Evolutionary conservation across 2,113 vertebrate species (phyloP).

Genomic region (Boulengeromyrus knoepffleri): DNA sequence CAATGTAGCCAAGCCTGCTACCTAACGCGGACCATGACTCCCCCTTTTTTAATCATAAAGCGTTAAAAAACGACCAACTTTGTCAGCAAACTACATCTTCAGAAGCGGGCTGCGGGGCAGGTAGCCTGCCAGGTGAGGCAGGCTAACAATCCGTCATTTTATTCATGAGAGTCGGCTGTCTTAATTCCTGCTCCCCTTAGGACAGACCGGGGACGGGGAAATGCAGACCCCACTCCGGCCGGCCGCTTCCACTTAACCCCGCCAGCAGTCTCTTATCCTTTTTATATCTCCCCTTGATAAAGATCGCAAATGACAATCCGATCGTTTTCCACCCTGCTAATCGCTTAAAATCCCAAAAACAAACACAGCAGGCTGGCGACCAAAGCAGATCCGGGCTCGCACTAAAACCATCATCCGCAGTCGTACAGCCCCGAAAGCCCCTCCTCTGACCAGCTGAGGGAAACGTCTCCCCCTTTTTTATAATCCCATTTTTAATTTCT

Average conservation of each 20-base stretch:
- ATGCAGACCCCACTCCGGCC: background rate
- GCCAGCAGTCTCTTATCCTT: background rate
- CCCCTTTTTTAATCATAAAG: background rate
- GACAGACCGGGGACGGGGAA: background rate
- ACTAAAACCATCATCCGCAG: conserved; percentile 40
- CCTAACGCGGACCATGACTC: background rate
- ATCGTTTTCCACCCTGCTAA: background rate
- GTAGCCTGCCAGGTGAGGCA: background rate
- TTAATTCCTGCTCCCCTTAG: background rate
- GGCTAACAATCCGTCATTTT: background rate
- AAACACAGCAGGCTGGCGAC: background rate
- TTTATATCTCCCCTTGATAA: background rate
- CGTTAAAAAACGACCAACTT: background rate
- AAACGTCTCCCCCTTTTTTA: conserved; percentile 25
- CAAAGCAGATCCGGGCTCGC: background rate
- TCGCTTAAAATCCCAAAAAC: background rate
- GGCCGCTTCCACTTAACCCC: background rate
- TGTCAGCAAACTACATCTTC: conserved; percentile 3
- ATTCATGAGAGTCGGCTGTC: background rate
- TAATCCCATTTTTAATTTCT: conserved; percentile 43
- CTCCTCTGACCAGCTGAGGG: conserved; percentile 60
- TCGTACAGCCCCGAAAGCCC: conserved; percentile 62
- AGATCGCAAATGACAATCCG: background rate
- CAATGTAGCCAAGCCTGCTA: background rate
- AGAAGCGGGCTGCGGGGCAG: background rate